Conservation (phyloP, 2,113 vertebrate genomes). For the Nematolebias whitei region DNA sequence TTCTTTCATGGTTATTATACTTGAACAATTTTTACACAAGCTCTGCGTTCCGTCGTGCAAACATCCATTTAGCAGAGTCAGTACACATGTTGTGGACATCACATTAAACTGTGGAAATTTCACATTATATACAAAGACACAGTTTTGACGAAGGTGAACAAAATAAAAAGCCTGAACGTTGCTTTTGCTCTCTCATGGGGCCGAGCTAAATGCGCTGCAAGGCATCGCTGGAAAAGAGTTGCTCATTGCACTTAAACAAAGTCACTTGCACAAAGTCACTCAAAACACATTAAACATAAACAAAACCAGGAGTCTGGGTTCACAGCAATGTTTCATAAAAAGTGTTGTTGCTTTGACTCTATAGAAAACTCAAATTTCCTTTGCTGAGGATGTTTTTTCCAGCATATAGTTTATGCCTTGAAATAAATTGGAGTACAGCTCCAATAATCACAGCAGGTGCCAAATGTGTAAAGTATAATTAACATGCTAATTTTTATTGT, state of each 20-base stretch:
- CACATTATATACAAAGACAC: slow-evolving; percentile 43
- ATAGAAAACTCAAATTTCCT: slow-evolving; percentile 1
- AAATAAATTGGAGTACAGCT: slow-evolving; percentile 24
- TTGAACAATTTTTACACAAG: slow-evolving; percentile 7
- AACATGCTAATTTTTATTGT: slow-evolving; percentile 33
- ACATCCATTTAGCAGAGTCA: not conserved
- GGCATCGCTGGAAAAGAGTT: slow-evolving; percentile 25
- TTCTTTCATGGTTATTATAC: not conserved
- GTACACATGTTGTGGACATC: not conserved
- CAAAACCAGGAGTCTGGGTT: slow-evolving; percentile 25
- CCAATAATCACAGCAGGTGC: slow-evolving; percentile 20
- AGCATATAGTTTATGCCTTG: not conserved
- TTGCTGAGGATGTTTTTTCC: not conserved
- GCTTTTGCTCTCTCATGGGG: slow-evolving; percentile 31
- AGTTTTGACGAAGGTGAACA: slow-evolving; percentile 28
- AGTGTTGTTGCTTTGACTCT: slow-evolving; percentile 2
- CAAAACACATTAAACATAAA: slow-evolving; percentile 30
- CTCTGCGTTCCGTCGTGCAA: not conserved
- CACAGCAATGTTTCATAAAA: not conserved
- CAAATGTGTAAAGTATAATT: slow-evolving; percentile 41
- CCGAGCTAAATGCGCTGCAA: slow-evolving; percentile 33
- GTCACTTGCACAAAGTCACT: slow-evolving; percentile 39
- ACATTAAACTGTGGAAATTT: slow-evolving; percentile 8
- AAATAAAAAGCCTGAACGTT: slow-evolving; percentile 30
- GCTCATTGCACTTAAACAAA: slow-evolving; percentile 55